Percentiles rank a stretch among this genome's conserved stretches.
phyloP scores from a whole-genome alignment of 1,140 invertebrate species.

The Bathynomus jamesi region DNA sequence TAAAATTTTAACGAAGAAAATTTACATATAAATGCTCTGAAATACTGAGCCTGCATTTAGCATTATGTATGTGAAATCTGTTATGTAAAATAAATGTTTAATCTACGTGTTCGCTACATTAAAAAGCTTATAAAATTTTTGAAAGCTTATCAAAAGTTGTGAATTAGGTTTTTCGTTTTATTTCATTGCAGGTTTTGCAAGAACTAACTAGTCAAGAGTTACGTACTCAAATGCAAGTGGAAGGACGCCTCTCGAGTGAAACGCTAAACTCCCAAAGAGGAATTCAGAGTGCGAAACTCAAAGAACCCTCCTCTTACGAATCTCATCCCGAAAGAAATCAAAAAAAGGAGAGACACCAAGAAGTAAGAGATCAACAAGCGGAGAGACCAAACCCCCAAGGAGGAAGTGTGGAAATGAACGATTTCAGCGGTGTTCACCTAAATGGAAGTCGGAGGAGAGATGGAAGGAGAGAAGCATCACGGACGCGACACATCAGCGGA shows the following conservation, averaged over 20 bases:
- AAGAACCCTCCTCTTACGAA: background rate
- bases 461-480: background rate
- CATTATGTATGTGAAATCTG: too few relatives aligned
- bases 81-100: too few relatives aligned
- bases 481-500: background rate
- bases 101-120: too few relatives aligned
- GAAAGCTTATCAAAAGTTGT: too few relatives aligned
- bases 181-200: background rate
- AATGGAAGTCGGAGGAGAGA: constrained; percentile 7
- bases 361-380: background rate
- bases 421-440: background rate
- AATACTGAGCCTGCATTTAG: too few relatives aligned
- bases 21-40: too few relatives aligned
- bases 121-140: too few relatives aligned
- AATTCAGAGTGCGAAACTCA: background rate
- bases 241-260: background rate
- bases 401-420: background rate
- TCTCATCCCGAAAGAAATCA: background rate
- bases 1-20: too few relatives aligned
- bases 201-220: background rate
- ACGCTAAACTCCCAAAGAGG: background rate
- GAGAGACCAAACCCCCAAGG: background rate
- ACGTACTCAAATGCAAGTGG: background rate
- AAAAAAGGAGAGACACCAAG: background rate
- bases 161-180: too few relatives aligned